phyloP scores from a whole-genome alignment of 53 echinoderm and acorn worm species.

The Pentamera pediparva region DNA sequence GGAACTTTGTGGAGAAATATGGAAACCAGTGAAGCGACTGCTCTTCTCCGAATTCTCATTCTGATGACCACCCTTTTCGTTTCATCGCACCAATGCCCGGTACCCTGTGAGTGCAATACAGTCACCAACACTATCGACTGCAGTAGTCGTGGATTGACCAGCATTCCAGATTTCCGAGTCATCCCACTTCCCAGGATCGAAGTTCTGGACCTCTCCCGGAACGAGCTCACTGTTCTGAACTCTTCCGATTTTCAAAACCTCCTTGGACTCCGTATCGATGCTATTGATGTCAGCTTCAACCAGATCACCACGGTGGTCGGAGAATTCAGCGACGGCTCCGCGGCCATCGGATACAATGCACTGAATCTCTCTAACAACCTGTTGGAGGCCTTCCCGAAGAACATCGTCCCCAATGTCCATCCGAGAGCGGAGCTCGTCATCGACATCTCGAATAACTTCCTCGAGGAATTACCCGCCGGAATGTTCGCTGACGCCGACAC shows the following conservation, averaged over 20 bases:
- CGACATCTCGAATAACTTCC: slow-evolving; percentile 1
- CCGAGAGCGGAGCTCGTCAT: background rate
- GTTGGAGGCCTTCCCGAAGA: background rate
- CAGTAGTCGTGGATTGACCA: background rate
- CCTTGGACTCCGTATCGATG: background rate
- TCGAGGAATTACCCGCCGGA: background rate
- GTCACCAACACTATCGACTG: slow-evolving; percentile 1
- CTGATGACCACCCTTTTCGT: background rate
- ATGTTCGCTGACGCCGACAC: background rate
- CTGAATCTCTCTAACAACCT: slow-evolving; percentile 14
- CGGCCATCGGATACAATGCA: slow-evolving; percentile 1
- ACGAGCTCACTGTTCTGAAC: slow-evolving; percentile 16
- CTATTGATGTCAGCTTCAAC: slow-evolving; percentile 20
- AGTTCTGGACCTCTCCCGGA: slow-evolving; percentile 11
- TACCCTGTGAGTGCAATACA: background rate
- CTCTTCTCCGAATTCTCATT: too few species aligned
- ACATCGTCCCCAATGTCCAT: background rate
- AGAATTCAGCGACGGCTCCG: slow-evolving; percentile 8
- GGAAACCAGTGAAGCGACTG: too few species aligned
- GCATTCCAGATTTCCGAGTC: background rate
- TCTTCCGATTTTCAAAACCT: slow-evolving; percentile 4
- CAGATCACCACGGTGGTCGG: background rate
- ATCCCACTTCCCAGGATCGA: slow-evolving; percentile 11
- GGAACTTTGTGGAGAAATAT: too few species aligned
- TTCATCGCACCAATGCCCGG: background rate